Percentiles rank a stretch among this genome's conserved stretches.
These are phyloP conservation scores for Onychomys arenicola DNA, from an alignment of 2,797 vertebrate genomes.

Conservation along the genomic window DNA sequence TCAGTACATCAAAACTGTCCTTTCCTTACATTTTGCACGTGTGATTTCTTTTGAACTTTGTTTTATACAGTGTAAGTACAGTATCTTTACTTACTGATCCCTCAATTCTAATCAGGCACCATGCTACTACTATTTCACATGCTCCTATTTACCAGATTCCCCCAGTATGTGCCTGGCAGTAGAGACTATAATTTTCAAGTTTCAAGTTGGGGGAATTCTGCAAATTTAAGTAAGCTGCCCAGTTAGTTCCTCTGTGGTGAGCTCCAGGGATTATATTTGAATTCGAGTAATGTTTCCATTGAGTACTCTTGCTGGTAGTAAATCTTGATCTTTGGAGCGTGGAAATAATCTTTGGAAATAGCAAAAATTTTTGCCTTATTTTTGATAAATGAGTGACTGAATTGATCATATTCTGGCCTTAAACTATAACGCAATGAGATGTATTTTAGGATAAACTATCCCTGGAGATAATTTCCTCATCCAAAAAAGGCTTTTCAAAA, in stretches of 20 bases:
- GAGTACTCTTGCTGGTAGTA: slow-evolving; percentile 55
- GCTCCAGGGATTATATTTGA: slow-evolving; percentile 6
- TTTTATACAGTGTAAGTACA: background rate
- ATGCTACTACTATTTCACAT: background rate
- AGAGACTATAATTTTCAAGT: background rate
- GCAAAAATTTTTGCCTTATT: slow-evolving; percentile 9
- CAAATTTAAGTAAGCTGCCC: slow-evolving; percentile 52
- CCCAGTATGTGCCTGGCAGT: slow-evolving; percentile 11
- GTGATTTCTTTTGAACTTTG: background rate
- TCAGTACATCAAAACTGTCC: background rate
- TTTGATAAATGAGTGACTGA: slow-evolving; percentile 54
- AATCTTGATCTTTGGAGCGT: slow-evolving; percentile 46
- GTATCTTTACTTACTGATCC: background rate
- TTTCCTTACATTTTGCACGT: slow-evolving; percentile 22
- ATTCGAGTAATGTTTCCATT: slow-evolving; percentile 1
- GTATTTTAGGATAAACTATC: slow-evolving; percentile 58
- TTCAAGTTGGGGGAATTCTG: slow-evolving; percentile 30
- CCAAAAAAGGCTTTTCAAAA: slow-evolving; percentile 27
- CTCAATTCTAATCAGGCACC: slow-evolving; percentile 10
- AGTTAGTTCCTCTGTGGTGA: slow-evolving; percentile 35
- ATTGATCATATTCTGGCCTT: slow-evolving; percentile 47
- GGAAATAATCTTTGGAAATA: slow-evolving; percentile 60
- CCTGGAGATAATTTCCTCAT: slow-evolving; percentile 59
- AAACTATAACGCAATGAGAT: slow-evolving; percentile 68
- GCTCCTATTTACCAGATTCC: slow-evolving; percentile 14